A percentile compares a stretch with the other conserved stretches of the same genome.
Evolutionary conservation across 2,113 vertebrate species (phyloP).

Genomic region (Glaucidium brasilianum): DNA sequence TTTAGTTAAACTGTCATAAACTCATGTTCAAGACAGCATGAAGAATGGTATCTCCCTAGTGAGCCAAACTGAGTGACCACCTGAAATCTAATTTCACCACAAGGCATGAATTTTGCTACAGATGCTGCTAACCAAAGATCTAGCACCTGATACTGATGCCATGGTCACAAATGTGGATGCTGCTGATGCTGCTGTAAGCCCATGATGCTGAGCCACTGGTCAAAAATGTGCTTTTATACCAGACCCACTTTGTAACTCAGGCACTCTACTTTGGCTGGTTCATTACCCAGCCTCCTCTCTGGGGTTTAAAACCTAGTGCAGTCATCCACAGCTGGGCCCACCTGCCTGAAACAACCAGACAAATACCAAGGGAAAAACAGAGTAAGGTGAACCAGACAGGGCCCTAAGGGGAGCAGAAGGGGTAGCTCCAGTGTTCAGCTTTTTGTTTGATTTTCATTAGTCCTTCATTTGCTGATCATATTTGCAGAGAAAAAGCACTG

Average conservation of each 20-base stretch:
- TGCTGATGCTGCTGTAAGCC: neutral
- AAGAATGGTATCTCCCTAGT: neutral
- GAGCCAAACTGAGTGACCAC: neutral
- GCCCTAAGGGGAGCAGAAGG: neutral
- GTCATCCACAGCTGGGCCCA: neutral
- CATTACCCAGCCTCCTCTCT: neutral
- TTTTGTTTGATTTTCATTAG: neutral
- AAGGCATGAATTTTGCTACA: neutral
- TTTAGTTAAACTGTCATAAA: neutral
- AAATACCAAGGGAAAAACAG: neutral
- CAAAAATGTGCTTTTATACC: neutral
- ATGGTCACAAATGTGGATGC: accelerated
- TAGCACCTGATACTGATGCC: too few relatives aligned
- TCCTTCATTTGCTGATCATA: neutral
- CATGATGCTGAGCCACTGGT: neutral
- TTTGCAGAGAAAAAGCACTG: neutral
- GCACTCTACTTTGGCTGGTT: neutral
- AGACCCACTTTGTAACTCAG: neutral
- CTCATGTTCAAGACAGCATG: neutral
- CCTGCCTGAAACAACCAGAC: neutral
- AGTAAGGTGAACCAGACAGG: neutral
- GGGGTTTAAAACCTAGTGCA: neutral
- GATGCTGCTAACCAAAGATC: neutral
- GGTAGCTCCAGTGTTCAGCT: neutral
- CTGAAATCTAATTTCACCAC: neutral